Evolutionary conservation across 2,888 invertebrate genomes (phyloP), one percentile per base, ranked within the genome.

Genomic region (Apodemia duryi): DNA sequence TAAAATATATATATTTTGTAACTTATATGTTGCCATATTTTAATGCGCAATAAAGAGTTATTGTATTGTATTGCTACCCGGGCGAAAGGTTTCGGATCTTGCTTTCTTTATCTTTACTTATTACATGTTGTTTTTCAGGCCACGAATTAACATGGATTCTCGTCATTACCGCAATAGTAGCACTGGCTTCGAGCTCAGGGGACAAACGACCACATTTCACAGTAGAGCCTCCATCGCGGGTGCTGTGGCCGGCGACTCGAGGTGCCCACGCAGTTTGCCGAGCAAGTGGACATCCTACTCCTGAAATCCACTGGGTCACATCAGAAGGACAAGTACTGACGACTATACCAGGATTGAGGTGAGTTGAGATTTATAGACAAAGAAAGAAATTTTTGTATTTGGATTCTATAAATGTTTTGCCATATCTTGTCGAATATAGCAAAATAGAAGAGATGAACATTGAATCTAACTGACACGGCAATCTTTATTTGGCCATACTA

Each of bases 301-400:
- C 91, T 0, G 89, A 88, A 5, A 72, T 91, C 6, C 88, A 89
- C 69, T 91, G 91, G 91, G 86, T 91, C 69, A 91, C 91, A 0
- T 79, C 83, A 67, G 91, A 91, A 68, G 91, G 91, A 41, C 91
- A 91, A 69, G 75, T 88, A n/a, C 77, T 90, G 6, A 86, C 88
- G 0, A 91, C 91, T 11, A 89, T 91, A 78, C 91, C 91, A 0
- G 90, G 91, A 9, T 73, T 91, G 35, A 84, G 91, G 91, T 90
- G 72, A 70, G 73, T 9, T 9, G 7, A 41, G 41, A 41, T 9
- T 9, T 5, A 41, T 35, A 35, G 21, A 21, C 21, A 21, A 21
- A 21, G 21, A 21, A 21, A 21, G 21, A 21, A 21, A 21, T 21
- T 5, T 35, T 35, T 32, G 0, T 32, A 3, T 32, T 32, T 35